A percentile compares a stretch with the other conserved stretches of the same genome.
phyloP scores from a whole-genome alignment of 2,888 invertebrate genomes.

The Drosophila anomelani region DNA sequence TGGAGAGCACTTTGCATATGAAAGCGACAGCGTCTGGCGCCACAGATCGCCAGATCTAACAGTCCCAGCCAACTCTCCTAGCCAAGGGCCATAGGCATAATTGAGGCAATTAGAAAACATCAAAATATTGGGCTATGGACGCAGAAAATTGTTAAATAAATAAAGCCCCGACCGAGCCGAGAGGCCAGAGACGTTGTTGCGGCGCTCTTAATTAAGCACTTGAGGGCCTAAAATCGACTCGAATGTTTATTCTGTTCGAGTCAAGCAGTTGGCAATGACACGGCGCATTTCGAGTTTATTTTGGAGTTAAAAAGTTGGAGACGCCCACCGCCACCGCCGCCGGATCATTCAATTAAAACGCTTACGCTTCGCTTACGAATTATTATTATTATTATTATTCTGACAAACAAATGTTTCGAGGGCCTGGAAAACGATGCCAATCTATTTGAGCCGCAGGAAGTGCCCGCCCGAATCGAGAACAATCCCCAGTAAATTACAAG shows the following conservation, averaged over 20 bases:
- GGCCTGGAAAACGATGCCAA: constrained; percentile 69
- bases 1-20: constrained; percentile 71
- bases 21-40: constrained; percentile 67
- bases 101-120: constrained; percentile 80
- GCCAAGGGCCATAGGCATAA: constrained; percentile 54
- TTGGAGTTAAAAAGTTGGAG: constrained; percentile 28
- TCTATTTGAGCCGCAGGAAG: constrained; percentile 67
- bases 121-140: constrained; percentile 69
- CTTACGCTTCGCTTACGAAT: constrained; percentile 60
- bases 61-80: constrained; percentile 12
- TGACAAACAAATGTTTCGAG: constrained; percentile 73
- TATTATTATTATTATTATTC: constrained; percentile 73
- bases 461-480: constrained; percentile 33
- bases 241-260: constrained; percentile 66
- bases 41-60: constrained; percentile 43
- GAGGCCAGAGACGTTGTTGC: constrained; percentile 49
- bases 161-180: constrained; percentile 50
- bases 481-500: constrained; percentile 60
- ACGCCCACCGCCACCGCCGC: constrained; percentile 73
- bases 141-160: constrained; percentile 70
- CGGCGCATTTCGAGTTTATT: constrained; percentile 42
- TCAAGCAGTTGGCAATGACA: constrained; percentile 69
- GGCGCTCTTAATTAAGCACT: constrained; percentile 78
- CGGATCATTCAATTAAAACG: constrained; percentile 79
- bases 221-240: constrained; percentile 58